Evolutionary conservation across 2,888 invertebrate genomes (phyloP).

Genomic region (Epinotia nisella): DNA sequence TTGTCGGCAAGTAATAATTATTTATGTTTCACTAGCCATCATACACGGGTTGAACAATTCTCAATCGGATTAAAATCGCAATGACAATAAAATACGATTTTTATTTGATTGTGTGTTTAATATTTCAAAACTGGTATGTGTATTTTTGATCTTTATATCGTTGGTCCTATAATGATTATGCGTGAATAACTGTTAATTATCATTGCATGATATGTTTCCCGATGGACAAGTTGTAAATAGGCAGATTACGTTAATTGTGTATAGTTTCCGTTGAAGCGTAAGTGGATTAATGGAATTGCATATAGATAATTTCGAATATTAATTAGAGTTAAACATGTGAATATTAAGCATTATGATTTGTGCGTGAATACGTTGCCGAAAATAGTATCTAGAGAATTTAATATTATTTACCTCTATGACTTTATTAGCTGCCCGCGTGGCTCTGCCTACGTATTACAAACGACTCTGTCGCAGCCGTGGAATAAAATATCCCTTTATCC

Average conservation of each 20-base stretch:
- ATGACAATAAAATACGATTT: slow-evolving; percentile 32
- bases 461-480: too few relatives aligned
- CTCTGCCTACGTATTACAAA: too few relatives aligned
- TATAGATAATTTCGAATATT: too few relatives aligned
- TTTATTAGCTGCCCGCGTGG: too few relatives aligned
- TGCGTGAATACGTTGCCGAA: too few relatives aligned
- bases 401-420: too few relatives aligned
- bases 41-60: slow-evolving; percentile 23
- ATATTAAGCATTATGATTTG: too few relatives aligned
- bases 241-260: background rate
- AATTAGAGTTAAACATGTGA: too few relatives aligned
- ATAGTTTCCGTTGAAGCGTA: background rate
- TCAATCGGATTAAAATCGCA: slow-evolving; percentile 28
- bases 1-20: slow-evolving; percentile 3
- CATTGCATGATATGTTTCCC: background rate
- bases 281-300: too few relatives aligned
- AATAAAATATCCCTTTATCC: too few relatives aligned
- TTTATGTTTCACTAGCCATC: slow-evolving; percentile 23
- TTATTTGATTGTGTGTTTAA: slow-evolving; percentile 18
- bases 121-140: background rate
- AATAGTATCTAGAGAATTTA: too few relatives aligned
- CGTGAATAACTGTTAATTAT: background rate
- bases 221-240: too few relatives aligned
- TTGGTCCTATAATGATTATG: background rate
- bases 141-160: background rate